Evolutionary conservation across 2,797 vertebrate genomes (phyloP).

Genomic region (Rhinoraja longicauda): DNA sequence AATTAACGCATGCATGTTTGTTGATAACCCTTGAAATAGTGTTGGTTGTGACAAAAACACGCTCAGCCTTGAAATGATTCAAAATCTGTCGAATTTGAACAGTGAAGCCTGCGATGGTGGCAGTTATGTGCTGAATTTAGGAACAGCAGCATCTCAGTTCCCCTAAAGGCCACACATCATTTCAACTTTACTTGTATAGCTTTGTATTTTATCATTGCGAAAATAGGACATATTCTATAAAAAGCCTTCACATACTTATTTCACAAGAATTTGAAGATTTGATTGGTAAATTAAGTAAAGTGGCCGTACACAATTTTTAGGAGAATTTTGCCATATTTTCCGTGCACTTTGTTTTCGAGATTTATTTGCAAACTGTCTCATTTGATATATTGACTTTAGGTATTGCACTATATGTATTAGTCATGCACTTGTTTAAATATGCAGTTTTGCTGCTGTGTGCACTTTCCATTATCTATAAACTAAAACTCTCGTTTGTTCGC

Average conservation of each 20-base stretch:
- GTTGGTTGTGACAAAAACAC: background rate
- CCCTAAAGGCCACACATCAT: no score
- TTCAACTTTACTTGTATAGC: no score
- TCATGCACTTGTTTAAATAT: background rate
- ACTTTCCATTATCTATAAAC: background rate
- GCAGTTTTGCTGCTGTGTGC: background rate
- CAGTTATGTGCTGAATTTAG: background rate
- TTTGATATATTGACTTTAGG: background rate
- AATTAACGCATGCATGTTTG: background rate
- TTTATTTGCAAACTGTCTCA: background rate
- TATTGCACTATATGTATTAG: background rate
- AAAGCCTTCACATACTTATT: background rate
- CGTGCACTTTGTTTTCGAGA: background rate
- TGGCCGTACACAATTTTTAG: background rate
- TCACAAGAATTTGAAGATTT: background rate
- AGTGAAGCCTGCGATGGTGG: background rate
- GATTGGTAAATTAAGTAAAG: background rate
- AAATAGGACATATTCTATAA: background rate
- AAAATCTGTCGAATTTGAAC: background rate
- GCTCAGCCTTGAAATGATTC: background rate
- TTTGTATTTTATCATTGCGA: background rate
- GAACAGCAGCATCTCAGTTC: background rate
- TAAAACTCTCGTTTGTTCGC: no score
- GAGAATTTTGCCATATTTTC: background rate
- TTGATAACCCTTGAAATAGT: background rate